Evolutionary conservation across 2,888 invertebrate species (phyloP).

Genomic region (Scaptodrosophila latifasciaeformis): DNA sequence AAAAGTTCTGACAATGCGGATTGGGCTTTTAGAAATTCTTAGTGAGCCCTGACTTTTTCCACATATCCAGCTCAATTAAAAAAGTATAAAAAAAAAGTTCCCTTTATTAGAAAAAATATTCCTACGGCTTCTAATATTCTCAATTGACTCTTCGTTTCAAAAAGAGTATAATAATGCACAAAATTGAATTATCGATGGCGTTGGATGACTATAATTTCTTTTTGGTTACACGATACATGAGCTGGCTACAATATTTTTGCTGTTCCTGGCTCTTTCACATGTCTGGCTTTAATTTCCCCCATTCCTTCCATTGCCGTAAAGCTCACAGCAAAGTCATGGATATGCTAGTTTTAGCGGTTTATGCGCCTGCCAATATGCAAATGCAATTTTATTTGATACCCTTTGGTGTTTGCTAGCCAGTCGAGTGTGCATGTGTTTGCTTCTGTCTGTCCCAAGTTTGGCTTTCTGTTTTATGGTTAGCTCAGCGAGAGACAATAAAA

Average conservation of each 20-base stretch:
- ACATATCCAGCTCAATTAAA: too few species aligned
- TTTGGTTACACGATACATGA: conserved; percentile 49
- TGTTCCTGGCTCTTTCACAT: too few species aligned
- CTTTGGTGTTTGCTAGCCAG: conserved; percentile 15
- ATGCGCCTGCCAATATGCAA: conserved; percentile 44
- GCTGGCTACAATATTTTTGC: neutral
- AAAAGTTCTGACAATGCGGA: too few species aligned
- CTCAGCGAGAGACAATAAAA: neutral
- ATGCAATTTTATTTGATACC: conserved; percentile 49
- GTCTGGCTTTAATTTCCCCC: too few species aligned
- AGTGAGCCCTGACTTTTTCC: conserved; percentile 24
- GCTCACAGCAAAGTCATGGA: conserved; percentile 19
- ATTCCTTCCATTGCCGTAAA: neutral
- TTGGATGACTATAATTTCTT: conserved; percentile 57
- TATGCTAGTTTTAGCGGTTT: neutral
- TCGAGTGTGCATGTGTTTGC: conserved; percentile 19
- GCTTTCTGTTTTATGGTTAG: too few species aligned
- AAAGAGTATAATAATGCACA: conserved; percentile 67
- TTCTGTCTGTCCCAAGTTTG: too few species aligned
- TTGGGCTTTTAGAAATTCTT: too few species aligned
- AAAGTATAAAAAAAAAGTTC: too few species aligned
- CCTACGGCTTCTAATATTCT: too few species aligned
- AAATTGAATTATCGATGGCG: conserved; percentile 69
- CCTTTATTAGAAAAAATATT: too few species aligned
- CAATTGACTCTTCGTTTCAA: too few species aligned